Conservation (phyloP, 2,113 vertebrate genomes). For the Cervus canadensis region DNA sequence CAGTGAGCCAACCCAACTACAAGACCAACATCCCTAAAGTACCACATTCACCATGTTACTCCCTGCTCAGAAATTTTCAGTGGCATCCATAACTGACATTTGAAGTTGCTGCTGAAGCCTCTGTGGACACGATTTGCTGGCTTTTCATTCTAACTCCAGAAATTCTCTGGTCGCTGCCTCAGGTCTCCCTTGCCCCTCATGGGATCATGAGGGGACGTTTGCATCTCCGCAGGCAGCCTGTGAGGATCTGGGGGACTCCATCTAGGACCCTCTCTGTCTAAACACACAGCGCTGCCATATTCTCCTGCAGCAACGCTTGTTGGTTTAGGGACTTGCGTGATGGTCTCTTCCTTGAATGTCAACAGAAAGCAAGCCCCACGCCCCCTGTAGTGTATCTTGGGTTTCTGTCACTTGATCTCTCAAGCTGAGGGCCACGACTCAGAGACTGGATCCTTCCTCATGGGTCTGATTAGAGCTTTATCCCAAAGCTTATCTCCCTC, state of each 20-base stretch:
- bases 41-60: neutral
- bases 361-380: neutral
- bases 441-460: neutral
- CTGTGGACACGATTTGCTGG: neutral
- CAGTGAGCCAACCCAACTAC: neutral
- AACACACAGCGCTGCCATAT: rapidly evolving
- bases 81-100: neutral
- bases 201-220: neutral
- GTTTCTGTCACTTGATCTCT: neutral
- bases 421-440: neutral
- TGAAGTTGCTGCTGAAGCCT: neutral
- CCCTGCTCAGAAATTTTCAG: neutral
- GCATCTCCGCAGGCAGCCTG: neutral
- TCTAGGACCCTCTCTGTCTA: neutral
- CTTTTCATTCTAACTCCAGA: neutral
- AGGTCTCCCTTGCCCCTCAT: too few species aligned
- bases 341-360: neutral
- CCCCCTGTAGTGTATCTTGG: too few species aligned
- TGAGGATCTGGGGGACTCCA: neutral
- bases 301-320: neutral
- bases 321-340: neutral
- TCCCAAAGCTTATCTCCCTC: neutral
- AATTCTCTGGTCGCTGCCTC: neutral
- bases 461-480: neutral
- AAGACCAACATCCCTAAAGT: neutral